phyloP scores from a whole-genome alignment of 2,888 invertebrate species.

The Lepidocyrtinus sp. region DNA sequence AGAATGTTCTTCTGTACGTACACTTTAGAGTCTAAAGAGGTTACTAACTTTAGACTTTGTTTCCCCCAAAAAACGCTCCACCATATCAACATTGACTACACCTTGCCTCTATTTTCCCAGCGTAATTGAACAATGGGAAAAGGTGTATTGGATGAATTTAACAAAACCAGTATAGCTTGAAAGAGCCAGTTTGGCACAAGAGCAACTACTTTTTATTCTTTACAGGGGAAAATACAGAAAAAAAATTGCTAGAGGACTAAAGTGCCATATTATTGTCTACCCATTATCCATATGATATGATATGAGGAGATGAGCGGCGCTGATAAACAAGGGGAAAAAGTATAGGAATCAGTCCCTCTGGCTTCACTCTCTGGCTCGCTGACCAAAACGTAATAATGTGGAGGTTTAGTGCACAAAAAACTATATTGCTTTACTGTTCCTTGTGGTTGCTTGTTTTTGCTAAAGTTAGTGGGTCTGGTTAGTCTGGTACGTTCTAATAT shows the following conservation, averaged over 20 bases:
- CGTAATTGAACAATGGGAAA: slow-evolving; percentile 20
- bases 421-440: too few relatives aligned
- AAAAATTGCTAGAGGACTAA: slow-evolving; percentile 30
- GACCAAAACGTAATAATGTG: slow-evolving; percentile 13
- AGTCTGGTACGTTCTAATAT: too few relatives aligned
- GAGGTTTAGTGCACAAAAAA: neutral
- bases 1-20: neutral
- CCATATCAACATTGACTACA: neutral
- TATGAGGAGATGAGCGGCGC: slow-evolving; percentile 38
- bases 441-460: neutral
- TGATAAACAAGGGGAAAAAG: slow-evolving; percentile 20
- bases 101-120: slow-evolving; percentile 29
- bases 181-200: neutral
- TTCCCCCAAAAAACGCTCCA: neutral
- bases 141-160: slow-evolving; percentile 28
- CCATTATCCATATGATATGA: slow-evolving; percentile 17
- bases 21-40: slow-evolving; percentile 26
- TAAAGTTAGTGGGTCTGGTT: neutral
- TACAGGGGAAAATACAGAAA: neutral
- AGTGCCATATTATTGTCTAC: slow-evolving; percentile 28
- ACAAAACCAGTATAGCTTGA: neutral
- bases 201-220: slow-evolving; percentile 13
- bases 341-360: neutral
- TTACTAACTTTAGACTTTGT: slow-evolving; percentile 31
- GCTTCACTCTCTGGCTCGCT: neutral